Evolutionary conservation across 2,113 vertebrate genomes (phyloP).

Genomic region (Dromas ardeola): DNA sequence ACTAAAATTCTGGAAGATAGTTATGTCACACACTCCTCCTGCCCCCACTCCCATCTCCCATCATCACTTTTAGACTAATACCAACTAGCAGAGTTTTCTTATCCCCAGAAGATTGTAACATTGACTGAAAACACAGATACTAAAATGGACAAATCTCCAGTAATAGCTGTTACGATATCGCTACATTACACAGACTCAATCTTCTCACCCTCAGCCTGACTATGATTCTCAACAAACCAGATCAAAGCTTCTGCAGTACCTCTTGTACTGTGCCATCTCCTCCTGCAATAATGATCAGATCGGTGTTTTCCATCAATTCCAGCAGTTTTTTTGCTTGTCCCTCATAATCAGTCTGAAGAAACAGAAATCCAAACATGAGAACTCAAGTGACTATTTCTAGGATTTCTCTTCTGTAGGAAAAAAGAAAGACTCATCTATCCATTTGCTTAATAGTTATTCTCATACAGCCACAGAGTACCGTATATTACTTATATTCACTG

Average conservation of each 20-base stretch:
- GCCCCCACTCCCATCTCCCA: not conserved
- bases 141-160: not conserved
- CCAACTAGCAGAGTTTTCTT: not conserved
- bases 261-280: conserved; percentile 96
- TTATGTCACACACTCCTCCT: not conserved
- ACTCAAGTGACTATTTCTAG: not conserved
- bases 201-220: not conserved
- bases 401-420: not conserved
- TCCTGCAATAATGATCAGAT: conserved; percentile 93
- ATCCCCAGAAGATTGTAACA: not conserved
- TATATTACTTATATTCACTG: not conserved
- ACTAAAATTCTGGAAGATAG: not conserved
- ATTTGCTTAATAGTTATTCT: not conserved
- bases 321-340: conserved; percentile 96
- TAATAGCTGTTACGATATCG: not conserved
- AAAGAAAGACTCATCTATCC: not conserved
- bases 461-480: not conserved
- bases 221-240: not conserved
- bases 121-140: not conserved
- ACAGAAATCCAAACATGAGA: not conserved
- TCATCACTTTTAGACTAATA: not conserved
- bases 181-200: not conserved
- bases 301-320: conserved; percentile 91
- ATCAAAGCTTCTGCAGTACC: conserved; percentile 63
- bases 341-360: conserved; percentile 93